Evolutionary conservation across 2,888 invertebrate species (phyloP), one percentile per base, ranked within the genome.

Genomic region (Euplexia lucipara): DNA sequence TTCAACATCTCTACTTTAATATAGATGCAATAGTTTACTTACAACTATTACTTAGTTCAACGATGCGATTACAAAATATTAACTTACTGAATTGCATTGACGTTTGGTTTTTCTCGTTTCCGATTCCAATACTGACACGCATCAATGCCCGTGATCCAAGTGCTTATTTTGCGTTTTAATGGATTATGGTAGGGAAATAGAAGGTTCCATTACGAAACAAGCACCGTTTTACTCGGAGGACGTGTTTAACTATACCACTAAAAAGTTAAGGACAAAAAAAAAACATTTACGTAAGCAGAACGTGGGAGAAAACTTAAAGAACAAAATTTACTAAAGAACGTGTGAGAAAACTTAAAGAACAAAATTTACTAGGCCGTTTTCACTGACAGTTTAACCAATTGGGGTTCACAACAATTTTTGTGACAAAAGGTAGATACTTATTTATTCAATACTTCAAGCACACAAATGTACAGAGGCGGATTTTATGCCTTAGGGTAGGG

Each of bases 71-170:
- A 26, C 14, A 10, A 30, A 53, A 60, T 52, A 37, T 35, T 49
- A 37, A 18, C 8, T 14, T 18, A 14, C 22, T 16, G 9, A 54
- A 14, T 39, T 18, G 18, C 22, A 18, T 57, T 42, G 18, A 32
- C 20, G n/a, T 48, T 68, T 53, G 10, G 8, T 39, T 49, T 44
- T 70, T 70, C 12, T 60, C 22, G n/a, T 54, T 44, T 62, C 63
- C 18, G 49, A 49, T 49, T 68, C 12, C 18, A 49, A 44, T 53
- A 41, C 7, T 32, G 42, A 7, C 16, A 49, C 37, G 71, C 61
- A 47, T 42, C 44, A 56, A 30, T 75, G 70, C 14, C 3, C 45
- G 51, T 49, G 26, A 26, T 75, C n/a, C 16, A 34, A 48, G 30
- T 12, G 26, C 26, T 26, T 26, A 45, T 49, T 71, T 45, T 32